Base-by-base conservation (phyloP, 2,797 vertebrate species). In the Helostoma temminkii region DNA sequence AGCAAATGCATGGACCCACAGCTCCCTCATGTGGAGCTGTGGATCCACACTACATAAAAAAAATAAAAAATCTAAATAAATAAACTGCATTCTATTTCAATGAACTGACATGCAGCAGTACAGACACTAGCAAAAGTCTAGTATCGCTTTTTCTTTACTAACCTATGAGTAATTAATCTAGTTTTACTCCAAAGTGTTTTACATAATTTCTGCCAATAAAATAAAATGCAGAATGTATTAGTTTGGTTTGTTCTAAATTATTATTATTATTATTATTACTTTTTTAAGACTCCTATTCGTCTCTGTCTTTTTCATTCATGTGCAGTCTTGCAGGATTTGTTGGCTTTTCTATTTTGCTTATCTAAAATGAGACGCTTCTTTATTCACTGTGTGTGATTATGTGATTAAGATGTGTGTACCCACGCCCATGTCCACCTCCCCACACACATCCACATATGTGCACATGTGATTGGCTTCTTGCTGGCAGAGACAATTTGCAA, bases 1-100 rank as follows among this genome's bases (percentile, higher is more conserved):
- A 12, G 11, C 9, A 18, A 1, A 65, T 55, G 14, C 18, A 36
- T 70, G 61, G 78, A 81, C 24, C 84, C 74, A 93, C 89, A 91
- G 28, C 89, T 58, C 85, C 89, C 74, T 80, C 89, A 56, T 78
- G 87, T 90, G 92, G 91, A 59, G 43, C 21, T 10, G 6, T 7
- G n/a, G n/a, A n/a, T 22, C 26, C 14, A 25, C 3, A 69, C 14
- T 34, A 14, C 26, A 50, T 21, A 22, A 7, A 34, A 34, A 34
- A 34, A 3, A 34, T 11, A 12, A 4, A 12, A 3, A 34, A 34
- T 11, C 3, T 11, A 34, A 34, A 34, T 2, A 30, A 25, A 62
- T n/a, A 12, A n/a, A 19, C 62, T 45, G n/a, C n/a, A n/a, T 7
- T 54, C 18, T 21, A 9, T 32, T 37, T 37, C 10, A 15, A 8